Evolutionary conservation across 2,113 vertebrate species (phyloP).

Genomic region (Platichthys stellatus): DNA sequence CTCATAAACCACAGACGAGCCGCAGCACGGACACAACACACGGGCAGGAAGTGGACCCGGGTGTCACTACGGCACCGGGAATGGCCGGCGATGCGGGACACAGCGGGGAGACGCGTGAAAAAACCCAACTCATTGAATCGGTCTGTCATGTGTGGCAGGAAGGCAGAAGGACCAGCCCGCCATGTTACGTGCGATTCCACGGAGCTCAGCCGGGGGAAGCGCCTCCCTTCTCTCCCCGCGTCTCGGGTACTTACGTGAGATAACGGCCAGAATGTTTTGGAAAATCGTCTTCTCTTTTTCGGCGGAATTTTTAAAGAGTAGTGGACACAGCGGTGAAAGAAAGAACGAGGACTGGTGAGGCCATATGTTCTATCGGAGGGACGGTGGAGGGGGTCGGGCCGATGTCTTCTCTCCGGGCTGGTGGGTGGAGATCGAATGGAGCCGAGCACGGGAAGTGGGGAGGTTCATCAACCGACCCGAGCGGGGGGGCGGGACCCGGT

Average conservation of each 20-base stretch:
- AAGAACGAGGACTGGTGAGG: conserved; percentile 88
- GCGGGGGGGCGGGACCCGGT: conserved; percentile 39
- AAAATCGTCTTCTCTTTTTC: conserved; percentile 99
- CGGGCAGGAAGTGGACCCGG: rapidly evolving
- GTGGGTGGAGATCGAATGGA: conserved; percentile 62
- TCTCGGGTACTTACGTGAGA: conserved; percentile 92
- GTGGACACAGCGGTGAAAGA: conserved; percentile 94
- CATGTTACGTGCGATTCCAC: conserved; percentile 74
- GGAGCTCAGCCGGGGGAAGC: conserved; percentile 34
- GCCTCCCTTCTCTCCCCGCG: not conserved
- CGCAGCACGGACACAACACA: not conserved
- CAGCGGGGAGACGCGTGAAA: not conserved
- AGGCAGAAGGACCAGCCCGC: conserved; percentile 73
- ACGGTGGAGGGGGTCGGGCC: not conserved
- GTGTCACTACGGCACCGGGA: too few relatives aligned
- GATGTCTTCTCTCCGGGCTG: conserved; percentile 8
- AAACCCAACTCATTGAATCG: conserved; percentile 40
- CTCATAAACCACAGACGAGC: conserved; percentile 1
- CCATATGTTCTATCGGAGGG: conserved; percentile 84
- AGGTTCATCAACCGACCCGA: conserved; percentile 44
- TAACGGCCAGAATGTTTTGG: conserved; percentile 98
- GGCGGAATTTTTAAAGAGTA: conserved; percentile 99
- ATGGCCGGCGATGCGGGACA: too few relatives aligned
- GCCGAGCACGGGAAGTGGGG: conserved; percentile 45
- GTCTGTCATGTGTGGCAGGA: conserved; percentile 68